Evolutionary conservation across 2,888 invertebrate species (phyloP), one percentile per base, ranked within the genome.

Genomic region (Morpho deidamia): DNA sequence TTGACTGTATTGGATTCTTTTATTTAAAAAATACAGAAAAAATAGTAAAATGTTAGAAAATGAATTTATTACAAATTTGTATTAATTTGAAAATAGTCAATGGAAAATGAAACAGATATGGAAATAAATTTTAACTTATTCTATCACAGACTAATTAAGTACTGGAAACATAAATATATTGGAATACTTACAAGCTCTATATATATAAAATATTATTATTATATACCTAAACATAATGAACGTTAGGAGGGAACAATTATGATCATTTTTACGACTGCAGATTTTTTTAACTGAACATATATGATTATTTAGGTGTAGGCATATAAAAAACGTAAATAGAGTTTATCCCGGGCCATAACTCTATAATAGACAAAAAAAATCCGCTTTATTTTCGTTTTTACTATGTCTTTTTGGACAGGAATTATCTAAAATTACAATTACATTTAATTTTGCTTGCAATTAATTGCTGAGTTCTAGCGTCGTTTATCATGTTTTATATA

Each of bases 11-110:
- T 63, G 64, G 54, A 65, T 59, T 60, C 71, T 86, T 86, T 85
- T 83, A 81, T 86, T 78, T 82, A 78, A 80, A 83, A 81, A 86
- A 83, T 82, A 81, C 82, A 80, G 81, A 85, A 87, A 85, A 81
- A 81, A 82, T 79, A 77, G 78, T 79, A 75, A 74, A 77, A 76
- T 81, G 78, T 83, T 83, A 82, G 78, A 83, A 84, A 86, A 84
- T 81, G 82, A 87, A 87, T 81, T 77, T 76, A 88, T 88, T 88
- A 87, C 88, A 88, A 87, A 89, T 89, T 88, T 88, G 87, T 85
- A 87, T 89, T 84, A 67, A 58, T 57, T 55, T 50, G 51, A 38
- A 59, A 55, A 56, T 52, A 52, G 52, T 45, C 37, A 43, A 44
- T 44, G 35, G 37, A 47, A 48, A 44, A 41, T 39, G 46, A 56